phyloP scores from a whole-genome alignment of 64 coral and sea anemone genomes.

The Acropora yongei region DNA sequence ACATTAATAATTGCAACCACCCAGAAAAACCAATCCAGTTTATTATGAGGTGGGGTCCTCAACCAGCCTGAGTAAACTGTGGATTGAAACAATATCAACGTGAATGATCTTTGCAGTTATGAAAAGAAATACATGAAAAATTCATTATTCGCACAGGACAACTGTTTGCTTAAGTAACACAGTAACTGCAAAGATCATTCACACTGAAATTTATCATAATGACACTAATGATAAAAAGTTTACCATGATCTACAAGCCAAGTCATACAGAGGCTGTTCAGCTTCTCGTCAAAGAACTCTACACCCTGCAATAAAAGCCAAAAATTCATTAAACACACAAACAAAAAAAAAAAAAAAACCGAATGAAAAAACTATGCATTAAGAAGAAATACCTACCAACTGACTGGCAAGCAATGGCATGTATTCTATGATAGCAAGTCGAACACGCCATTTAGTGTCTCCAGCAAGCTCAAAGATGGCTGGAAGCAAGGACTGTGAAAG shows the following conservation, averaged over 20 bases:
- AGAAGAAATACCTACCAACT: conserved; percentile 63
- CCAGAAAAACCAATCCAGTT: no score
- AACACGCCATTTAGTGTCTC: conserved; percentile 96
- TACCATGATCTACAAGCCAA: conserved; percentile 98
- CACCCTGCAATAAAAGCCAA: conserved; percentile 55
- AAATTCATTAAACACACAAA: neutral
- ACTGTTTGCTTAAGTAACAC: no score
- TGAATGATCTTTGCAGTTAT: no score
- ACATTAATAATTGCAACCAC: no score
- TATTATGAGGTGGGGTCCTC: no score
- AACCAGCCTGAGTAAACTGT: no score
- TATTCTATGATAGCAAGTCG: conserved; percentile 95
- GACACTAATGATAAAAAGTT: neutral
- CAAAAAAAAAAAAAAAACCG: no score
- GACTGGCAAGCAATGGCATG: conserved; percentile 94
- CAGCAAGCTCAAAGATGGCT: conserved; percentile 92
- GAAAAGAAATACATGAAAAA: no score
- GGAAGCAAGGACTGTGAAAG: conserved; percentile 95
- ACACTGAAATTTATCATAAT: neutral
- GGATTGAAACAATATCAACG: no score
- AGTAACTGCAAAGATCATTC: neutral
- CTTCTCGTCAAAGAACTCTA: conserved; percentile 99
- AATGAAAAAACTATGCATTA: no score
- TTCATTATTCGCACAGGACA: no score
- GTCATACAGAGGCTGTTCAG: conserved; percentile 98